Base-by-base conservation (phyloP, 2,797 vertebrate genomes). In the Rachycentron canadum region DNA sequence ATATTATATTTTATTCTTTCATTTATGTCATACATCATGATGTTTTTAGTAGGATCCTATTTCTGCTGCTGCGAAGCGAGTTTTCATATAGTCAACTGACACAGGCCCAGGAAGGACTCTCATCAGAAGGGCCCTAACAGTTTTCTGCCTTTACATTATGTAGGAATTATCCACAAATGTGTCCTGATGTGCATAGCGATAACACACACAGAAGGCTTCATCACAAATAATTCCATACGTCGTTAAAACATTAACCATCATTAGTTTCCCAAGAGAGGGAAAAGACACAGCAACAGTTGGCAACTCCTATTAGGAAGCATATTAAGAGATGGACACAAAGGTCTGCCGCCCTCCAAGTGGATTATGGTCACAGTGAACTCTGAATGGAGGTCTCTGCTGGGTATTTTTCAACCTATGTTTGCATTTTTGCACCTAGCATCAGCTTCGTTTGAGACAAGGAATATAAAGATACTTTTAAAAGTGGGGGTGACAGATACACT, bases 151-250 rank as follows among this genome's bases (percentile, higher is more conserved):
- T 55, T 41, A 50, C 19, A n/a, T 49, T 34, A 47, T 3, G 2
- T n/a, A n/a, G 56, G 21, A 56, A 6, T 52, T 16, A 52, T 16
- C 43, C 12, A 14, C 21, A 61, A 1, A 50, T 59, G 50, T 32
- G 73, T 63, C 55, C 61, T 43, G 28, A 53, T 49, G 45, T 45
- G 21, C 25, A 43, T 3, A 41, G 2, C 45, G 65, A 71, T 13
- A 55, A 52, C 34, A 45, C 19, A 28, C 52, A 41, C 3, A 3
- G 19, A 53, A 19, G 57, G 57, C 62, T 82, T 69, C 21, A 59
- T 66, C n/a, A 45, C 19, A 32, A 30, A 58, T 76, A 40, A 58
- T 75, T 53, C 81, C 17, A 66, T 50, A 40, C 53, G 75, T 65
- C 65, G 11, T 32, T 50, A 62, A 36, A 40, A 60, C 57, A 3